Evolutionary conservation across 2,113 vertebrate species (phyloP), one percentile per base, ranked within the genome.

Genomic region (Erythrocebus patas): DNA sequence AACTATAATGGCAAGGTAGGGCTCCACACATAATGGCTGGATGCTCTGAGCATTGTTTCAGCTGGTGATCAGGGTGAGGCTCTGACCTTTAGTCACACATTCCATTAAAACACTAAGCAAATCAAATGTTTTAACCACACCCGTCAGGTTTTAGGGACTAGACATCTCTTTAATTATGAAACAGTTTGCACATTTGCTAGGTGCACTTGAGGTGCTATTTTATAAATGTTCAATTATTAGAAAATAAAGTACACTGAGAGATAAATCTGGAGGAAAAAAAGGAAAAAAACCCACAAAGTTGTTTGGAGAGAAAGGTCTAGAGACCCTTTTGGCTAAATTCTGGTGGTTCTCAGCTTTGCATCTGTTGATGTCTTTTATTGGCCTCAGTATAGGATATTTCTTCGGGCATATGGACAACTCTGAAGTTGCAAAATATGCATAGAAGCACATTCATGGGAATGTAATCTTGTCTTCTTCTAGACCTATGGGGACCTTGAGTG

Each of bases 131-230:
- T 92, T 75, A 91, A 76, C 61, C 73, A 90, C 75, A 89, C n/a
- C 59, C 3, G 17, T 57, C 79, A 88, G 86, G 52, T 86, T 93
- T 94, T 68, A 76, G 92, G 79, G 83, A 81, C 30, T 55, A 72
- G 95, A 89, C 64, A 84, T 61, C 64, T 92, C 89, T 97, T 93
- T 92, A 95, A 94, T 97, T 93, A 92, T 88, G 95, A 94, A 96
- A 55, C 43, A 55, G 89, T 92, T 95, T 95, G 82, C 93, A 96
- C 50, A 78, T 96, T 96, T 92, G 20, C 73, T 90, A 75, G 72
- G 70, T 86, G 43, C 78, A 90, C 12, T 75, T 0, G 61, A 97
- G 68, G 73, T 70, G 59, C 50, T 85, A 73, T 93, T 95, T 97
- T 96, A 91, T 97, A 97, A 96, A 85, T 14, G 55, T 78, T 86